phyloP scores from a whole-genome alignment of 2,113 vertebrate species.

The Alosa alosa region DNA sequence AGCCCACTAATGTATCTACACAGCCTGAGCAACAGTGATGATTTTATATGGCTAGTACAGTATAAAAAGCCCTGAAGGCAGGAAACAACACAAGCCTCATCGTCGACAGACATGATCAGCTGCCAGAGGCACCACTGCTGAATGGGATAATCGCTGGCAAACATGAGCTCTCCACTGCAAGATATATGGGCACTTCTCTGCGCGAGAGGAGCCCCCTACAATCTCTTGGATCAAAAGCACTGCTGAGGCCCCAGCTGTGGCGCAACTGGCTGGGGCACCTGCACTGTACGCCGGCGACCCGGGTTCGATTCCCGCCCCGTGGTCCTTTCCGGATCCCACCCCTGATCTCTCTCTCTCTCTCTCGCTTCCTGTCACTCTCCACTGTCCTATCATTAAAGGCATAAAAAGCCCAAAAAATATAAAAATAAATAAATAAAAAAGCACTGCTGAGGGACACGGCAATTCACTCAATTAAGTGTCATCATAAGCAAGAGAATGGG shows the following conservation, averaged over 20 bases:
- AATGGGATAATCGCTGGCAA: not conserved
- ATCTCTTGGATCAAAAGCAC: not conserved
- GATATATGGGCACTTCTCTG: not conserved
- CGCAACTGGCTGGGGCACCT: no score
- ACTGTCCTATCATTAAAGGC: no score
- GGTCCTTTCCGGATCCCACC: no score
- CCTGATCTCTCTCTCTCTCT: no score
- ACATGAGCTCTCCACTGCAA: not conserved
- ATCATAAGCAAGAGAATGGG: not conserved
- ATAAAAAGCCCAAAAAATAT: no score
- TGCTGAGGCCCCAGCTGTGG: no score
- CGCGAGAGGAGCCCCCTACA: not conserved
- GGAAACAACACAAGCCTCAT: not conserved
- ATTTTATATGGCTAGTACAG: not conserved
- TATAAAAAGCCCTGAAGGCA: not conserved
- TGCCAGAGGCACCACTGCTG: not conserved
- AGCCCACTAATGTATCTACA: not conserved
- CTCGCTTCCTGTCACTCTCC: no score
- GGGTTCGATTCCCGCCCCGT: no score
- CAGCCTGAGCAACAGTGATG: not conserved
- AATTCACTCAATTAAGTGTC: not conserved
- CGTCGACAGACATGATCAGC: not conserved
- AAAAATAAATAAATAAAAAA: not conserved
- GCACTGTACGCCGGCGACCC: no score
- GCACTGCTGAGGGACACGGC: not conserved